These are phyloP conservation scores for Girardia tigrina DNA, from an alignment of 2,888 invertebrate species.

Conservation along the genomic window DNA sequence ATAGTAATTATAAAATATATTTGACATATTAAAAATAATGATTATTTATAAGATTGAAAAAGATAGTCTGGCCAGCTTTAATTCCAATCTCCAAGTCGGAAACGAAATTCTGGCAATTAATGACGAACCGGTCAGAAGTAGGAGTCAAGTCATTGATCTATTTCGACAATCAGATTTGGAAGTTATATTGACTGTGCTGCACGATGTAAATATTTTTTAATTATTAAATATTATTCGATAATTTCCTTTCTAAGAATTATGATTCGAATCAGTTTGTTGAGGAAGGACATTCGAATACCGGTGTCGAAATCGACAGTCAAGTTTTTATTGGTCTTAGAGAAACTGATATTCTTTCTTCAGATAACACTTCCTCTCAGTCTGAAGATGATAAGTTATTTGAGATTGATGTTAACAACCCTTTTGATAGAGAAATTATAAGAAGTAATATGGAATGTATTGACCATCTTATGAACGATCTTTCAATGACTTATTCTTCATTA, in stretches of 20 bases:
- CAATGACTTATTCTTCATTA: neutral
- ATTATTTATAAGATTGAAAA: neutral
- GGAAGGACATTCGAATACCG: neutral
- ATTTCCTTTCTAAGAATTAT: too few species aligned
- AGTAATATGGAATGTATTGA: slow-evolving; percentile 23
- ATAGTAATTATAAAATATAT: too few species aligned
- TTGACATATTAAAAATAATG: too few species aligned
- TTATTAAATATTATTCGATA: too few species aligned
- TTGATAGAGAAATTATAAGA: neutral
- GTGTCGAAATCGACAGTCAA: neutral
- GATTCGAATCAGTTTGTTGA: neutral
- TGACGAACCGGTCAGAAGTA: neutral
- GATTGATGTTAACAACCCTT: neutral
- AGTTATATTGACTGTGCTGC: neutral
- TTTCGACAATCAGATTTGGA: slow-evolving; percentile 18
- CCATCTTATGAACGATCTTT: neutral
- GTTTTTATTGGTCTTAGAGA: neutral
- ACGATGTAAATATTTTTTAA: neutral
- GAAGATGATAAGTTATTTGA: slow-evolving; percentile 11
- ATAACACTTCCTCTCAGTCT: neutral
- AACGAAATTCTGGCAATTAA: neutral
- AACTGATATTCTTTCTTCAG: slow-evolving; percentile 5
- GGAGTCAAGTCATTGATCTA: slow-evolving; percentile 9
- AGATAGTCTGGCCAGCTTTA: slow-evolving; percentile 1
- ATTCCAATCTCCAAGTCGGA: neutral